These are phyloP conservation scores for Anthophora plumipes DNA, from an alignment of 2,888 invertebrate genomes.

Conservation along the genomic window DNA sequence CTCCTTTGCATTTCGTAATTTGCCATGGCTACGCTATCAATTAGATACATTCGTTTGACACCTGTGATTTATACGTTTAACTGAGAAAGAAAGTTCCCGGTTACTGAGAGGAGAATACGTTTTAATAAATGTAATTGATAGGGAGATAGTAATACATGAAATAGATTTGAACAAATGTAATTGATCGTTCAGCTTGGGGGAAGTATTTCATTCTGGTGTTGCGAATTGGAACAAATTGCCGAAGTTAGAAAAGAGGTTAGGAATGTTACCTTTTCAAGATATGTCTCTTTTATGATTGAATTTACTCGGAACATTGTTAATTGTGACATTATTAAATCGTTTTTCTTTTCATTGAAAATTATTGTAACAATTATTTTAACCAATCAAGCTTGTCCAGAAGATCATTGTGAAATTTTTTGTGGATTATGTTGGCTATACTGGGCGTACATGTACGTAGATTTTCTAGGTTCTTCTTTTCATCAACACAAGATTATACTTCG, in stretches of 20 bases:
- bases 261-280: not conserved
- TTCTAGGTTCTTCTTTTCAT: too few relatives aligned
- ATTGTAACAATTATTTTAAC: too few relatives aligned
- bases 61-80: not conserved
- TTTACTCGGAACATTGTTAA: too few relatives aligned
- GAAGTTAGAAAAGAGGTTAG: not conserved
- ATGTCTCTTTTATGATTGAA: too few relatives aligned
- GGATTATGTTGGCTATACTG: too few relatives aligned
- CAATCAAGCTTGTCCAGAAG: too few relatives aligned
- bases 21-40: conserved; percentile 7
- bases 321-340: too few relatives aligned
- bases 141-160: too few relatives aligned
- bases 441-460: too few relatives aligned
- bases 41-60: not conserved
- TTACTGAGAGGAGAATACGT: not conserved
- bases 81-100: not conserved
- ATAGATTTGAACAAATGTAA: not conserved
- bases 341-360: too few relatives aligned
- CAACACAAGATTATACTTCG: too few relatives aligned
- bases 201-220: not conserved
- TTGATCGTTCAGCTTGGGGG: not conserved
- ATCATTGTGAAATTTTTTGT: too few relatives aligned
- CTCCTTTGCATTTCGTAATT: conserved; percentile 32
- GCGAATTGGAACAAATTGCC: not conserved
- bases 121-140: not conserved